Percentiles rank a stretch among this genome's conserved stretches.
These are phyloP conservation scores for Agrochola macilenta DNA, from an alignment of 2,888 invertebrate species.

Conservation along the genomic window DNA sequence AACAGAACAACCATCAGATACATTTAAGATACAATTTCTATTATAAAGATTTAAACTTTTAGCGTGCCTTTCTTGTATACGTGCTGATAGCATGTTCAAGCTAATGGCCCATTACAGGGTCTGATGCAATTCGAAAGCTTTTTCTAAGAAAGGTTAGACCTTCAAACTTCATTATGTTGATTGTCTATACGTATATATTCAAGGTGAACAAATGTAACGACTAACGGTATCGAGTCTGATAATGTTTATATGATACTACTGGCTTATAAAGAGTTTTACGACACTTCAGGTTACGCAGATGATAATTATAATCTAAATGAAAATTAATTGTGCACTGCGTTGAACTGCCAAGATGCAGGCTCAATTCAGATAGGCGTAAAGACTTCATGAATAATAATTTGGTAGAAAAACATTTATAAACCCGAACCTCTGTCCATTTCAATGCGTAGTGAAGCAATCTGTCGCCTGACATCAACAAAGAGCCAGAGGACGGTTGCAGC, in stretches of 20 bases:
- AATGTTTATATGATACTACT: conserved; percentile 34
- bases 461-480: conserved; percentile 92
- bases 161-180: conserved; percentile 39
- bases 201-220: conserved; percentile 46
- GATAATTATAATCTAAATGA: neutral
- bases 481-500: conserved; percentile 93
- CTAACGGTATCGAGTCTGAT: conserved; percentile 9
- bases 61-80: neutral
- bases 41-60: neutral
- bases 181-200: conserved; percentile 39
- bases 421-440: conserved; percentile 92
- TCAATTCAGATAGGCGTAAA: neutral
- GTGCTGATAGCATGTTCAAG: neutral
- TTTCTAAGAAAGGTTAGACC: conserved; percentile 49
- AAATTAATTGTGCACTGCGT: neutral
- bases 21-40: neutral
- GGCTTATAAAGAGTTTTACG: conserved; percentile 14
- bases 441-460: conserved; percentile 91
- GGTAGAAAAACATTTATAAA: conserved; percentile 37
- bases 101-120: conserved; percentile 22
- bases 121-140: conserved; percentile 39
- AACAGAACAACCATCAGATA: neutral
- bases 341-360: neutral
- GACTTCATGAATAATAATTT: neutral
- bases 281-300: neutral